phyloP scores from a whole-genome alignment of 1,140 invertebrate species.

The Drosophila varians region DNA sequence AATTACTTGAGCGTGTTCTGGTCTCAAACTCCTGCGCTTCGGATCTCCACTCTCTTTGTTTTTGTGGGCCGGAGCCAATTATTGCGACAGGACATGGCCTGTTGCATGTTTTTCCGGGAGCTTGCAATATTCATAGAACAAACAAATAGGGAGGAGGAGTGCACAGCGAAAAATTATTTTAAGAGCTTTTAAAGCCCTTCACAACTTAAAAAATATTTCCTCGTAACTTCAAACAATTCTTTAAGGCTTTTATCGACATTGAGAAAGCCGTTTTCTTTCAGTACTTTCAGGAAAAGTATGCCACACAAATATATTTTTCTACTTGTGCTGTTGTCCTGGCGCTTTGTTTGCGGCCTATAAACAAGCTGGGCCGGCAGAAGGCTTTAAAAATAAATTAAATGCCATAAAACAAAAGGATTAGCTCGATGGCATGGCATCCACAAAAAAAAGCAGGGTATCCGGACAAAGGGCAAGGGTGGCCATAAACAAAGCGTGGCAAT shows the following conservation, averaged over 20 bases:
- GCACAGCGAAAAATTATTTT: constrained; percentile 5
- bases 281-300: constrained; percentile 29
- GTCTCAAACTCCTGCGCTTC: constrained; percentile 2
- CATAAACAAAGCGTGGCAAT: constrained; percentile 76
- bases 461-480: constrained; percentile 13
- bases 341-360: constrained; percentile 62
- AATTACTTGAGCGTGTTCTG: constrained; percentile 63
- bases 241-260: neutral
- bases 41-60: constrained; percentile 22
- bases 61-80: constrained; percentile 53
- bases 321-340: constrained; percentile 1
- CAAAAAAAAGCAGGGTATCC: constrained; percentile 7
- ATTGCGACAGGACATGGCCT: constrained; percentile 60
- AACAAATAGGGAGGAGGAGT: neutral
- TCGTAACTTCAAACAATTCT: no score
- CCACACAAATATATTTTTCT: constrained; percentile 36
- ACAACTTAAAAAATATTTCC: no score
- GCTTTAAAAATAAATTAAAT: constrained; percentile 82
- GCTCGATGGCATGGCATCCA: constrained; percentile 45
- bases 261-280: neutral
- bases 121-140: constrained; percentile 25
- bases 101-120: constrained; percentile 55
- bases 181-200: neutral
- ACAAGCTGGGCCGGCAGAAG: constrained; percentile 45
- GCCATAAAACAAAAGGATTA: constrained; percentile 81